These are phyloP conservation scores for Fistularia tabacaria DNA, from an alignment of 2,797 vertebrate species.

Conservation along the genomic window DNA sequence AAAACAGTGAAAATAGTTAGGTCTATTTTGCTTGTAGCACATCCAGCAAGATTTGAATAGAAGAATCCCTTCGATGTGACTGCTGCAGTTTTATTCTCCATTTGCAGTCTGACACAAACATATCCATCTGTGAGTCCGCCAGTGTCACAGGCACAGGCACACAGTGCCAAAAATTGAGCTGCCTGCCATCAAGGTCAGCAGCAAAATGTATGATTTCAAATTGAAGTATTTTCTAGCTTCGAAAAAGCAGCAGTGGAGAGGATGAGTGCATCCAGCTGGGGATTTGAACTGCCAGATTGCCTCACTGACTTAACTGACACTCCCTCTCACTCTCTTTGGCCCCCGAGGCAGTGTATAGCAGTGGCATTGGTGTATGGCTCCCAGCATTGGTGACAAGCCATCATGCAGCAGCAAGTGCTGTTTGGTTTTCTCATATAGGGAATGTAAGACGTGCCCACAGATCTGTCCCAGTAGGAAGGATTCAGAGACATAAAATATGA, in stretches of 20 bases:
- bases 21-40: slow-evolving; percentile 21
- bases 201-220: slow-evolving; percentile 50
- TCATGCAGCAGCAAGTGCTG: slow-evolving; percentile 1
- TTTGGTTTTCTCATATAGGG: slow-evolving; percentile 30
- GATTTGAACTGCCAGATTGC: slow-evolving; percentile 39
- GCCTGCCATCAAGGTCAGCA: slow-evolving; percentile 45
- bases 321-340: slow-evolving; percentile 21
- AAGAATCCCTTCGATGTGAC: slow-evolving; percentile 19
- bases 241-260: slow-evolving; percentile 35
- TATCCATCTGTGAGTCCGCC: slow-evolving; percentile 20
- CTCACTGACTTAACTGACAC: slow-evolving; percentile 37
- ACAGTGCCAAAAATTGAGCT: slow-evolving; percentile 18
- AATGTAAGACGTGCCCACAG: slow-evolving; percentile 49
- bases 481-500: slow-evolving; percentile 6
- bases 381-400: slow-evolving; percentile 41
- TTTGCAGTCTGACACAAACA: slow-evolving; percentile 23
- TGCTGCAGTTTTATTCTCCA: slow-evolving; percentile 30
- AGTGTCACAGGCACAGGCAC: slow-evolving; percentile 16
- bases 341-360: slow-evolving; percentile 32
- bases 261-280: slow-evolving; percentile 49
- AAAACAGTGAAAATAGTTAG: slow-evolving; percentile 7
- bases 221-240: slow-evolving; percentile 40
- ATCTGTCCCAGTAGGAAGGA: slow-evolving; percentile 22
- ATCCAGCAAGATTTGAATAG: slow-evolving; percentile 32
- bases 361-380: slow-evolving; percentile 35